Percentiles rank a stretch among this genome's conserved stretches.
These are phyloP conservation scores for Drosophila sucinea DNA, from an alignment of 1,140 invertebrate genomes.

Conservation along the genomic window DNA sequence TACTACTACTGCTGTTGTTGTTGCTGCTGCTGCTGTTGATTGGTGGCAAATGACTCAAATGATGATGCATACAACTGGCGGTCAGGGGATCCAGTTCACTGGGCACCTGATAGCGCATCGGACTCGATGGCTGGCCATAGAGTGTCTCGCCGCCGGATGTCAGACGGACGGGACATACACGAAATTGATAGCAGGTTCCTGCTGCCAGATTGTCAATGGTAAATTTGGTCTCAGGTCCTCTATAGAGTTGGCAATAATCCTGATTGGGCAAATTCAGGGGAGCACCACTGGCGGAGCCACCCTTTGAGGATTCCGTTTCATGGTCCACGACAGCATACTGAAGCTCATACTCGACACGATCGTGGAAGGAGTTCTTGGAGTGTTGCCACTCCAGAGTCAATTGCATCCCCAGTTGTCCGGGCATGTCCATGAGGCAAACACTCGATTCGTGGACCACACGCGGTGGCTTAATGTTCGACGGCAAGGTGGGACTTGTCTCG, in stretches of 20 bases:
- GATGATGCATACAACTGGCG: slow-evolving; percentile 41
- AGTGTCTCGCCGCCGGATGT: slow-evolving; percentile 85
- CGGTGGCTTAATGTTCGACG: slow-evolving; percentile 89
- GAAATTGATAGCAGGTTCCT: slow-evolving; percentile 88
- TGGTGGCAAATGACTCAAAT: slow-evolving; percentile 47
- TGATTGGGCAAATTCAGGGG: slow-evolving; percentile 61
- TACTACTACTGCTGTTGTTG: slow-evolving; percentile 6
- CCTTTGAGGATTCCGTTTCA: slow-evolving; percentile 48
- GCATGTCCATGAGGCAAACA: slow-evolving; percentile 57
- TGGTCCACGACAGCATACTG: slow-evolving; percentile 62
- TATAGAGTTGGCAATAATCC: slow-evolving; percentile 86
- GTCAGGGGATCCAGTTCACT: slow-evolving; percentile 57
- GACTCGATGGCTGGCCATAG: slow-evolving; percentile 87
- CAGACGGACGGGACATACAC: slow-evolving; percentile 89
- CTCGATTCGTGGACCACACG: slow-evolving; percentile 84
- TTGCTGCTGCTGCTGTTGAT: slow-evolving; percentile 14
- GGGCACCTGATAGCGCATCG: slow-evolving; percentile 83
- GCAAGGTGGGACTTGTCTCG: slow-evolving; percentile 90
- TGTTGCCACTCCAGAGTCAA: slow-evolving; percentile 85
- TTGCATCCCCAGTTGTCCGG: slow-evolving; percentile 67
- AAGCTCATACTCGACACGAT: slow-evolving; percentile 78
- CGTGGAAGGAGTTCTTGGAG: slow-evolving; percentile 79
- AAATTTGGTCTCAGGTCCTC: slow-evolving; percentile 87
- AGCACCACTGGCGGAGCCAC: slow-evolving; percentile 39
- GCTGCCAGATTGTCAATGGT: slow-evolving; percentile 87